Evolutionary conservation across 92 coral and sea anemone genomes (phyloP), one percentile per base, ranked within the genome.

Genomic region (Anthopleura xanthogrammica): DNA sequence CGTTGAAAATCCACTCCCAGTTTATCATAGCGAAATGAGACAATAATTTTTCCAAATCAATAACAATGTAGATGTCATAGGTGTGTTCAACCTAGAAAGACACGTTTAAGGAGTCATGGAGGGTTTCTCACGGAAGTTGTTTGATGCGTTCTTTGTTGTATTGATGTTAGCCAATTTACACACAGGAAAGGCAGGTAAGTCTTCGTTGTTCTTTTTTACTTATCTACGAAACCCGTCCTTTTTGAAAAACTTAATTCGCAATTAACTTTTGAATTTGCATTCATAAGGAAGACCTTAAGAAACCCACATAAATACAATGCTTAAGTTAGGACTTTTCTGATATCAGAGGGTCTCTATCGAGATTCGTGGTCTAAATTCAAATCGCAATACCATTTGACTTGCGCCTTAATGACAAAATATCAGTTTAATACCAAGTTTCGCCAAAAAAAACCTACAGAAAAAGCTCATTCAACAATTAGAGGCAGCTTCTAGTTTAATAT

Each of bases 141-240:
- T 36, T 66, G 64, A 70, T 23, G 43, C 57, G 43, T 43, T 75
- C 5, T 50, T 81, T 52, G 13, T 80, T 41, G 43, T 75, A 42
- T 75, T 75, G 16, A 42, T 81, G 50, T 46, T 81, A 52, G 77
- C 84, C 77, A 68, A 68, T 60, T 50, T 81, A 48, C 77, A 81
- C 84, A 81, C 66, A 48, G 77, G 17, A 20, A 16, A 65, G 22
- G 56, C 84, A 81, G 84, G 84, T 81, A 81, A 81, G 84, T 68
- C 19, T 24, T 57, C 50, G 57, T 81, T 70, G 84, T 81, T 81
- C 84, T 46, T 48, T 52, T 52, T 77, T 46, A 12, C 79, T 43
- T 76, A 46, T 22, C 72, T n/a, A 79, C 64, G n/a, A 39, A 9
- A 80, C 39, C 16, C 5, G 20, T 55, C 11, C 6, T 23, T 29